Evolutionary conservation across 2,888 invertebrate species (phyloP).

Genomic region (Stenotaenia linearis): DNA sequence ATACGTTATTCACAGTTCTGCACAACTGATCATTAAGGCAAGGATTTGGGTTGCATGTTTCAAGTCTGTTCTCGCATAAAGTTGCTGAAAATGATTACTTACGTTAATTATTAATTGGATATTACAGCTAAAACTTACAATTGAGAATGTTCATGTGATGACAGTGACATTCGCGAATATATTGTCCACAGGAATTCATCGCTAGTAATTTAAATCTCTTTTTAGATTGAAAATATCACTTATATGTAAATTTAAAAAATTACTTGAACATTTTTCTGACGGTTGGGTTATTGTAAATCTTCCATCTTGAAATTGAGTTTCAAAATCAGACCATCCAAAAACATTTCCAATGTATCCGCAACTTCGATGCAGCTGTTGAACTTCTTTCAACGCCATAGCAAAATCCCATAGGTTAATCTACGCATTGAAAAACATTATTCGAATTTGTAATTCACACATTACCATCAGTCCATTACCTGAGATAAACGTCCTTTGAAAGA

Average conservation of each 20-base stretch:
- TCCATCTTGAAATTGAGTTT: background rate
- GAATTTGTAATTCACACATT: background rate
- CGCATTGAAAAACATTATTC: background rate
- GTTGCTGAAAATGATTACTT: background rate
- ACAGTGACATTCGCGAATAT: background rate
- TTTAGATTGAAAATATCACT: background rate
- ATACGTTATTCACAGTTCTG: background rate
- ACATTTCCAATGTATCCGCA: constrained; percentile 8
- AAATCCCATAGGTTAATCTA: background rate
- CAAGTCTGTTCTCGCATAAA: background rate
- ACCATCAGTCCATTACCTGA: constrained; percentile 48
- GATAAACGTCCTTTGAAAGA: constrained; percentile 60
- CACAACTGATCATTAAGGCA: background rate
- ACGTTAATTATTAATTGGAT: background rate
- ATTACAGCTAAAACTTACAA: no score
- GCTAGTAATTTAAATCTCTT: background rate
- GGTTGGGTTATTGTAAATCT: background rate
- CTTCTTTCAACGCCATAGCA: background rate
- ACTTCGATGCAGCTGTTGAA: background rate
- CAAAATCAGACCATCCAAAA: background rate
- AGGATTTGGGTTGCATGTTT: background rate
- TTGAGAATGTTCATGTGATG: background rate
- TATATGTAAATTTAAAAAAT: background rate
- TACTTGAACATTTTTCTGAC: background rate
- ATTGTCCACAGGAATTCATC: background rate